phyloP scores from a whole-genome alignment of 1,140 invertebrate genomes.

The Lucilia cuprina region DNA sequence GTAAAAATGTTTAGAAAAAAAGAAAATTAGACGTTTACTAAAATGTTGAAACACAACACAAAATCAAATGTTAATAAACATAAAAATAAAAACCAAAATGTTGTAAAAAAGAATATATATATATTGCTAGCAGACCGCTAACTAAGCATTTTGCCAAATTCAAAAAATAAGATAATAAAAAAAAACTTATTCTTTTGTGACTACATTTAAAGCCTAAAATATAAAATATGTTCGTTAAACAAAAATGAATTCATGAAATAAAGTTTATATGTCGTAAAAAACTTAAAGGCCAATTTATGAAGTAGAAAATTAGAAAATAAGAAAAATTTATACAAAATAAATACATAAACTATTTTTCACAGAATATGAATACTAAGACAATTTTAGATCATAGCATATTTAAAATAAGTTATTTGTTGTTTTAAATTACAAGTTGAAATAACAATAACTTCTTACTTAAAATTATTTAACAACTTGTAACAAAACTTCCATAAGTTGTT shows the following conservation, averaged over 20 bases:
- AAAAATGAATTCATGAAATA: not conserved
- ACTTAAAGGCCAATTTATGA: not conserved
- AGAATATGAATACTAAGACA: too few relatives aligned
- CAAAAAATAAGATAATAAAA: not conserved
- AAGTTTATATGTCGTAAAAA: not conserved
- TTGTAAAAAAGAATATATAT: not conserved
- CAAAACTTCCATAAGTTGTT: too few relatives aligned
- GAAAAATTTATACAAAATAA: not conserved
- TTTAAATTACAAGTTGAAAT: too few relatives aligned
- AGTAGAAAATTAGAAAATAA: not conserved
- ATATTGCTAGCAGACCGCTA: not conserved
- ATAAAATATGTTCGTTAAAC: not conserved
- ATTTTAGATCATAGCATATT: too few relatives aligned
- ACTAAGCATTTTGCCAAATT: not conserved
- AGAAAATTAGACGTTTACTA: not conserved
- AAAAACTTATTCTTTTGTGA: not conserved
- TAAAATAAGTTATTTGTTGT: too few relatives aligned
- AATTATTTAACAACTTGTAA: too few relatives aligned
- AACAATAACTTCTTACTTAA: too few relatives aligned
- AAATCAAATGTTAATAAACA: not conserved
- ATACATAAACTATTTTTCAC: not conserved
- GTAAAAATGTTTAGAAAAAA: not conserved
- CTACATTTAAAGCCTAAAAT: not conserved
- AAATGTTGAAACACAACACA: not conserved
- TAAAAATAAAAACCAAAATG: not conserved